Base-by-base conservation (phyloP, 2,888 invertebrate species). In the Sipha maydis region DNA sequence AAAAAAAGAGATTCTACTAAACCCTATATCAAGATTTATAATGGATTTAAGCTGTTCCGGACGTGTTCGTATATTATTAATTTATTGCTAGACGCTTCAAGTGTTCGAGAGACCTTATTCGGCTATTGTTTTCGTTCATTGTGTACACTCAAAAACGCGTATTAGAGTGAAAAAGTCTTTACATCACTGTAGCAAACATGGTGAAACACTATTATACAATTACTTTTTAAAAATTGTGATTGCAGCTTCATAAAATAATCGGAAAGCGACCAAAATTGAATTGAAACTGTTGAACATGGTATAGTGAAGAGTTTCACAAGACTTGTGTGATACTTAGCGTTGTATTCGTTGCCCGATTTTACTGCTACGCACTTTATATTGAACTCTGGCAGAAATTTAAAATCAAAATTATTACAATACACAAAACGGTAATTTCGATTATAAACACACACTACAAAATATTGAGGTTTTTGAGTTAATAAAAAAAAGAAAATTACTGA, bases 21-120 rank as follows among this genome's bases (percentile, higher is more conserved):
- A 83, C 83, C 83, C 31, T 73, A 73, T 84, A 56, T 61, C 48
- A 67, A 85, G 85, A 85, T 85, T 85, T 85, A 85, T 77, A 77
- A 67, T 77, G 76, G 85, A 67, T 48, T 85, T 85, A 67, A 41
- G 38, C 85, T 85, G 85, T 67, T 77, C 31, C 28, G 77, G 85
- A 85, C 76, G 48, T 85, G 61, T 75, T 56, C 75, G 56, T 83
- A 73, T 84, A 76, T 85, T 85, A 84, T 84, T 76, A 85, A 85
- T 85, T 85, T 85, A 85, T 85, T 7, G 56, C 38, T 5, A 8
- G 75, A 21, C 0, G 38, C 54, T 41, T 54, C 48, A 21, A 14
- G 61, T n/a, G 54, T 38, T 75, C 75, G 11, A 34, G n/a, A 11
- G 38, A 54, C 31, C 83, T 76, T 48, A 3, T 2, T 34, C 34